phyloP scores from a whole-genome alignment of 2,113 vertebrate species.

The Philantomba maxwellii region DNA sequence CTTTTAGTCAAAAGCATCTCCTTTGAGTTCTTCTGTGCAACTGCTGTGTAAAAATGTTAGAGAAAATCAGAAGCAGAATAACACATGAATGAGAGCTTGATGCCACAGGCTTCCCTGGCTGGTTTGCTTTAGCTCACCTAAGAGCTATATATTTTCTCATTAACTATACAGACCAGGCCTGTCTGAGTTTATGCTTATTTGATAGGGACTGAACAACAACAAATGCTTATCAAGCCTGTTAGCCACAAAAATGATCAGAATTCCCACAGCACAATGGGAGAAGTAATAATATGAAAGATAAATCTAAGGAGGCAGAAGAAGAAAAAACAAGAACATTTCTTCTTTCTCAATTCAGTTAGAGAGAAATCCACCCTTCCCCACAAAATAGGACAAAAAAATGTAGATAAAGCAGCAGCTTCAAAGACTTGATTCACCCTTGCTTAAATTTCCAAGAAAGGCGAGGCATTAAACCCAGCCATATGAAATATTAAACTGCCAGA shows the following conservation, averaged over 20 bases:
- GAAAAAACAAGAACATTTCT: background rate
- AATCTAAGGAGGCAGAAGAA: background rate
- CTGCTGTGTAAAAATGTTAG: background rate
- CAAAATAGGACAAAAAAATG: background rate
- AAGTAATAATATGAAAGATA: slow-evolving; percentile 9
- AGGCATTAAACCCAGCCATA: slow-evolving; percentile 8
- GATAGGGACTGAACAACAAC: background rate
- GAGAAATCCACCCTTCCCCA: background rate
- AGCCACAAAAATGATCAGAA: slow-evolving; percentile 12
- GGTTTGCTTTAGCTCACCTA: background rate
- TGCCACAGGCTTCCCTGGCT: background rate
- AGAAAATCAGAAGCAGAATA: background rate
- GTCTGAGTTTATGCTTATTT: background rate
- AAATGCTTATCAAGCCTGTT: background rate
- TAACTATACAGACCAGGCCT: background rate
- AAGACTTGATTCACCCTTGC: slow-evolving; percentile 20
- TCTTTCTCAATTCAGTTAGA: slow-evolving; percentile 13
- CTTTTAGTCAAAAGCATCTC: background rate
- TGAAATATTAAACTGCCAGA: background rate
- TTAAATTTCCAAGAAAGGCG: background rate
- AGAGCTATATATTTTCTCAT: background rate
- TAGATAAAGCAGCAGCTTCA: background rate
- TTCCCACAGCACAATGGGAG: background rate
- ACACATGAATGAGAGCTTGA: background rate
- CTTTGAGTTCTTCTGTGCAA: background rate